These are phyloP conservation scores for Simalia tracyae DNA, from an alignment of 2,797 vertebrate genomes.

Conservation along the genomic window DNA sequence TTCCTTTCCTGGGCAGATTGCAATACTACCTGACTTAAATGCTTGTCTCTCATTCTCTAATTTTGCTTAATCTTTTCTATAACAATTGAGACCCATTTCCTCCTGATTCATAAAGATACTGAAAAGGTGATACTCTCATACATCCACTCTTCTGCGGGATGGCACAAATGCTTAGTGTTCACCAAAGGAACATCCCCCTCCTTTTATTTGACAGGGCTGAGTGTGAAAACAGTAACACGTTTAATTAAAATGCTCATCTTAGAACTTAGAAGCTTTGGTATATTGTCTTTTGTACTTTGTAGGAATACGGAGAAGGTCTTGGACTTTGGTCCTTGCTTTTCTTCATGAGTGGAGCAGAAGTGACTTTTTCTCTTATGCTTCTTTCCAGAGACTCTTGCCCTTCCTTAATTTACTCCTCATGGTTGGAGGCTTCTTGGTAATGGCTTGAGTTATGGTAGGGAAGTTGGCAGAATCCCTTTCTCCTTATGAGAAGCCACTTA, in stretches of 20 bases:
- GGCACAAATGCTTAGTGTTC: background rate
- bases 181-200: background rate
- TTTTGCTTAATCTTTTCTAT: background rate
- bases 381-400: background rate
- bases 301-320: background rate
- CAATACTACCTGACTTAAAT: background rate
- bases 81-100: background rate
- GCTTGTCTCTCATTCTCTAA: background rate
- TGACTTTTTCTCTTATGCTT: background rate
- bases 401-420: background rate
- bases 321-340: background rate
- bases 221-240: background rate
- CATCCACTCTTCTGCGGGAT: background rate
- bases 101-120: background rate
- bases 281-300: too few species aligned
- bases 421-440: background rate
- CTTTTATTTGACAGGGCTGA: background rate
- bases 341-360: background rate
- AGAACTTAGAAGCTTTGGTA: background rate
- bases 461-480: too few species aligned
- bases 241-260: background rate
- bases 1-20: background rate
- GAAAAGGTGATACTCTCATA: background rate
- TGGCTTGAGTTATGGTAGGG: background rate
- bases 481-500: too few species aligned